Conservation (phyloP, 1,140 invertebrate species). For the Drosophila leontia region DNA sequence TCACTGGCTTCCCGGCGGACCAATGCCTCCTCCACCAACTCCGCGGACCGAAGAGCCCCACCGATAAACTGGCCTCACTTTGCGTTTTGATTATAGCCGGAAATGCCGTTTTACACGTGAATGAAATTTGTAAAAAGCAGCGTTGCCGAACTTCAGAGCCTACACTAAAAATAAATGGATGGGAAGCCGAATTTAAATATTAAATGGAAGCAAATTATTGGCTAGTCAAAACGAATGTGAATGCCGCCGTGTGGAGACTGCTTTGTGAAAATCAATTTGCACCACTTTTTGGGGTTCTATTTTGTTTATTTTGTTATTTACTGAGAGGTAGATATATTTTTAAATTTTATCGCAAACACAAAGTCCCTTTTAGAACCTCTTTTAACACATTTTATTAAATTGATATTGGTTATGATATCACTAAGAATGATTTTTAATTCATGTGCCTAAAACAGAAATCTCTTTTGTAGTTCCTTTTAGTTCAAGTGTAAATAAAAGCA, state of each 20-base stretch:
- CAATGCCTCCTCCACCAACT: conserved; percentile 14
- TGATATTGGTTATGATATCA: background rate
- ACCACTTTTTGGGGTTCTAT: background rate
- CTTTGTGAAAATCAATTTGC: conserved; percentile 1
- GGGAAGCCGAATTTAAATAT: conserved; percentile 11
- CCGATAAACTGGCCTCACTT: conserved; percentile 35
- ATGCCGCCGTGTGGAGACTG: background rate
- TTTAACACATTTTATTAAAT: conserved; percentile 6
- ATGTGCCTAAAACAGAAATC: too few species aligned
- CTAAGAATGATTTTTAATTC: too few species aligned
- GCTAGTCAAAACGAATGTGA: background rate
- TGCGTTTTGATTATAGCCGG: conserved; percentile 75
- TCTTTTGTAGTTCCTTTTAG: too few species aligned
- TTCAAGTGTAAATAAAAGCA: too few species aligned
- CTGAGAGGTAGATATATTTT: background rate
- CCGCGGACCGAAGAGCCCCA: conserved; percentile 1
- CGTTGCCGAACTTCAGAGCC: conserved; percentile 67
- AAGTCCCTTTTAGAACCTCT: background rate
- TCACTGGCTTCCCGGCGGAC: conserved; percentile 67
- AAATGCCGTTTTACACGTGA: conserved; percentile 84
- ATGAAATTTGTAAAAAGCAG: conserved; percentile 71
- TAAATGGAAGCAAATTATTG: conserved; percentile 2
- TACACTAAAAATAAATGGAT: conserved; percentile 32
- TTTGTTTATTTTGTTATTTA: conserved; percentile 3
- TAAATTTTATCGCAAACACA: too few species aligned